phyloP scores from a whole-genome alignment of 2,797 vertebrate species.

The Catostomus latipinnis region DNA sequence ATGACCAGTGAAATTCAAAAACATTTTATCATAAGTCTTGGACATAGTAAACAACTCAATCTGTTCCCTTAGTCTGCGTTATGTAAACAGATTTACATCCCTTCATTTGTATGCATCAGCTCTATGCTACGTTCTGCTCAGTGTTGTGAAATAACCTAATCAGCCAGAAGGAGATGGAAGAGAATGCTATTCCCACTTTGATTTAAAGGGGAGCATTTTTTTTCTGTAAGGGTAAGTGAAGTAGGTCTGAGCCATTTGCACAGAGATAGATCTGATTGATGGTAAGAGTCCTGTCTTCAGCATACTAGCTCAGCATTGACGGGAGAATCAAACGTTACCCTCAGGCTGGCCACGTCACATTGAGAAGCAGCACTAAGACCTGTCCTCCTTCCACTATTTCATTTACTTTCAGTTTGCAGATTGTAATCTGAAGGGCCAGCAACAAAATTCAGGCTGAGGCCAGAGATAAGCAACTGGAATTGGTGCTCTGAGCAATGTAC shows the following conservation, averaged over 20 bases:
- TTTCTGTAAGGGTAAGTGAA: constrained; percentile 70
- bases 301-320: constrained; percentile 70
- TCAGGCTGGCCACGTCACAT: constrained; percentile 63
- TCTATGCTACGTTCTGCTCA: constrained; percentile 39
- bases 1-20: background rate
- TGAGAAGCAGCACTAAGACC: constrained; percentile 60
- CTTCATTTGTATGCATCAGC: constrained; percentile 46
- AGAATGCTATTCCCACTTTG: constrained; percentile 58
- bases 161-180: constrained; percentile 36
- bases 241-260: constrained; percentile 67
- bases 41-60: background rate
- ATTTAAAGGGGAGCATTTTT: constrained; percentile 68
- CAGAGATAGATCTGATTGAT: constrained; percentile 71
- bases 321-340: constrained; percentile 72
- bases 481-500: background rate
- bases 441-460: background rate
- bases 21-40: constrained; percentile 12
- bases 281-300: constrained; percentile 60
- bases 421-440: constrained; percentile 25
- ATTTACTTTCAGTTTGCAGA: constrained; percentile 65
- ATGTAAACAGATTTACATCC: constrained; percentile 41
- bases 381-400: constrained; percentile 59
- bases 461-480: constrained; percentile 16
- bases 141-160: constrained; percentile 60
- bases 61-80: constrained; percentile 22